Percentiles rank a stretch among this genome's conserved stretches.
These are phyloP conservation scores for Herpetotheres cachinnans DNA, from an alignment of 2,113 vertebrate species.

Conservation along the genomic window DNA sequence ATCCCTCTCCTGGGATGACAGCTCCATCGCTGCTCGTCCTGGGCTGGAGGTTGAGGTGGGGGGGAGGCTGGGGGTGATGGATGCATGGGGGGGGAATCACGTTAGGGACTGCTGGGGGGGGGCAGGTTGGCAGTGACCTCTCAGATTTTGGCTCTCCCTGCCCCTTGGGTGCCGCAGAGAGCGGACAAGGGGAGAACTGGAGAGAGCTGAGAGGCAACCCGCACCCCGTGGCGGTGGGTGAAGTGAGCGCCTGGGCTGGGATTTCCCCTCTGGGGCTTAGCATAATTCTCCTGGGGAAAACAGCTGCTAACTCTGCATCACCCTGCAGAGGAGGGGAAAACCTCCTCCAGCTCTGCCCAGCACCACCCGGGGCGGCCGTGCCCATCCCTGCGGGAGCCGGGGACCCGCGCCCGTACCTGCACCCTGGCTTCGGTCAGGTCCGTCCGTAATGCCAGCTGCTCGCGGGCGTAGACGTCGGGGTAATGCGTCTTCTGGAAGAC, in stretches of 20 bases:
- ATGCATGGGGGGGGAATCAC: accelerated
- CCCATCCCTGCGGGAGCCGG: background rate
- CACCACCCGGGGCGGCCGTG: accelerated
- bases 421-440: conserved; percentile 91
- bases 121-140: background rate
- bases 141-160: background rate
- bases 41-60: background rate
- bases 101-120: accelerated
- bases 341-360: background rate
- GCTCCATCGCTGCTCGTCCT: background rate
- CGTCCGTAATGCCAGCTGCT: conserved; percentile 89
- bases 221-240: accelerated
- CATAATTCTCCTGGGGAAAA: background rate
- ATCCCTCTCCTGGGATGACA: background rate
- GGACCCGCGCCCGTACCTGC: conserved; percentile 74
- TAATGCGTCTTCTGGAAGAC: conserved; percentile 95
- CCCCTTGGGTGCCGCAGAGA: too few species aligned
- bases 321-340: accelerated
- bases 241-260: accelerated
- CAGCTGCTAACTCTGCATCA: background rate
- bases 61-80: background rate
- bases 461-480: conserved; percentile 88
- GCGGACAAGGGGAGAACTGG: background rate
- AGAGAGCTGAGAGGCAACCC: background rate
- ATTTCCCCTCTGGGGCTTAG: background rate